A percentile compares a stretch with the other conserved stretches of the same genome.
phyloP scores from a whole-genome alignment of 2,113 vertebrate genomes.

The Thinocorus orbignyianus region DNA sequence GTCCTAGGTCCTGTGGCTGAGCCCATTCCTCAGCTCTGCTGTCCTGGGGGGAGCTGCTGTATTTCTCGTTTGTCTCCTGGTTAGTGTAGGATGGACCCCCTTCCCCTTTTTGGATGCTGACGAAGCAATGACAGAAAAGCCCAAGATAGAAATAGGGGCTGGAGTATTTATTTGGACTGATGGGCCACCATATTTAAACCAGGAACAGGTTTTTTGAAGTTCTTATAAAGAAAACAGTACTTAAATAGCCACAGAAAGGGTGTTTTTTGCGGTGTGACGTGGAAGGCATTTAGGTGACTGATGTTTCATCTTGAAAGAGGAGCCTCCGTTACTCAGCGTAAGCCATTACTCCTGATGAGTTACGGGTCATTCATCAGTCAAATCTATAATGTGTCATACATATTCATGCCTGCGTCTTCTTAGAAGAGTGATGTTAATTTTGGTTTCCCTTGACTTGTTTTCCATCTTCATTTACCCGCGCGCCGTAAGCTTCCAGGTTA shows the following conservation, averaged over 20 bases:
- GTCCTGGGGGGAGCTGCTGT: accelerated
- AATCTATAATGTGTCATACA: not conserved
- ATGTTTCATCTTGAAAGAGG: constrained; percentile 7
- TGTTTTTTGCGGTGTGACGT: not conserved
- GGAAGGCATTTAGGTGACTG: not conserved
- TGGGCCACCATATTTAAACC: accelerated
- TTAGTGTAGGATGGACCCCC: accelerated
- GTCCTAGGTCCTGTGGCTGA: not conserved
- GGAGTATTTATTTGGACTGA: not conserved
- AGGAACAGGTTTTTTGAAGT: not conserved
- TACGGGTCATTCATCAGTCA: constrained; percentile 13
- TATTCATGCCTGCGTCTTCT: not conserved
- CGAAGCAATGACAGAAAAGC: not conserved
- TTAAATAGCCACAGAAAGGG: not conserved
- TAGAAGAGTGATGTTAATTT: not conserved
- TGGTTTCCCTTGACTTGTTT: constrained; percentile 26
- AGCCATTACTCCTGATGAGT: not conserved
- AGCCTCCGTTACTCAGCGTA: not conserved
- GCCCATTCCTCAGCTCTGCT: not conserved
- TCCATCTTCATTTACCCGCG: constrained; percentile 3
- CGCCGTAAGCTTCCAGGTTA: not conserved
- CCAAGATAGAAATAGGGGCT: not conserved
- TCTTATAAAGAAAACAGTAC: not conserved
- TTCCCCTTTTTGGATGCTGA: accelerated
- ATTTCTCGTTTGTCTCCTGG: not conserved